These are phyloP conservation scores for Nymphicus hollandicus DNA, from an alignment of 2,113 vertebrate genomes.

Conservation along the genomic window DNA sequence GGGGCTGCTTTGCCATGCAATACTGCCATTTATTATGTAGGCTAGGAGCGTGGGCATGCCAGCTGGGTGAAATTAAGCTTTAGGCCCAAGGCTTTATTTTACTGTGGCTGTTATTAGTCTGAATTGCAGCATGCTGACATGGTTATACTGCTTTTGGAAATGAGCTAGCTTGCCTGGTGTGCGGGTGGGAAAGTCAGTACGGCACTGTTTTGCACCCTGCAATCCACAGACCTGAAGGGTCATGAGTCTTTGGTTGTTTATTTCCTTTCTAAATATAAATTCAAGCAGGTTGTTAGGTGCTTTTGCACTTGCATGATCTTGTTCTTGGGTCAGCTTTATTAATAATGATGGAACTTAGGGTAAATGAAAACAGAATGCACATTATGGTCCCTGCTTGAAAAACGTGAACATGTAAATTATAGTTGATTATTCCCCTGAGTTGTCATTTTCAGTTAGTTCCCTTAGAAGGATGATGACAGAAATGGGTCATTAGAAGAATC, in stretches of 20 bases:
- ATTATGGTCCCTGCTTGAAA: not conserved
- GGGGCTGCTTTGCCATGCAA: not conserved
- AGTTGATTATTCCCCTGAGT: slow-evolving; percentile 54
- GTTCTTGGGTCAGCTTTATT: not conserved
- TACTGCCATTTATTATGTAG: not conserved
- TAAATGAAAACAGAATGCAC: not conserved
- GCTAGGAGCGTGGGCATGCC: slow-evolving; percentile 6
- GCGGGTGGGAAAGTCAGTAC: not conserved
- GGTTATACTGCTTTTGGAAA: slow-evolving; percentile 35
- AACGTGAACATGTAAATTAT: not conserved
- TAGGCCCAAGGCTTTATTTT: slow-evolving; percentile 40
- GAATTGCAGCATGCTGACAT: slow-evolving; percentile 16
- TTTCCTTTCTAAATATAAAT: slow-evolving; percentile 49
- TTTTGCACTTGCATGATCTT: not conserved
- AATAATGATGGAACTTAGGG: not conserved
- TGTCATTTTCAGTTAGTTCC: slow-evolving; percentile 54
- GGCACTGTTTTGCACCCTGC: not conserved
- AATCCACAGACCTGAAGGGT: not conserved
- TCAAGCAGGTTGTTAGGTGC: not conserved
- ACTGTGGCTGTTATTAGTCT: not conserved
- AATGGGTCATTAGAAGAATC: slow-evolving; percentile 57
- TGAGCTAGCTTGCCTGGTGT: not conserved
- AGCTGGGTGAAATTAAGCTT: slow-evolving; percentile 47
- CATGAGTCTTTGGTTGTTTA: slow-evolving; percentile 8
- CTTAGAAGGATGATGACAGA: slow-evolving; percentile 52